These are phyloP conservation scores for Marasmarcha lunaedactyla DNA, from an alignment of 2,888 invertebrate genomes.

Conservation along the genomic window DNA sequence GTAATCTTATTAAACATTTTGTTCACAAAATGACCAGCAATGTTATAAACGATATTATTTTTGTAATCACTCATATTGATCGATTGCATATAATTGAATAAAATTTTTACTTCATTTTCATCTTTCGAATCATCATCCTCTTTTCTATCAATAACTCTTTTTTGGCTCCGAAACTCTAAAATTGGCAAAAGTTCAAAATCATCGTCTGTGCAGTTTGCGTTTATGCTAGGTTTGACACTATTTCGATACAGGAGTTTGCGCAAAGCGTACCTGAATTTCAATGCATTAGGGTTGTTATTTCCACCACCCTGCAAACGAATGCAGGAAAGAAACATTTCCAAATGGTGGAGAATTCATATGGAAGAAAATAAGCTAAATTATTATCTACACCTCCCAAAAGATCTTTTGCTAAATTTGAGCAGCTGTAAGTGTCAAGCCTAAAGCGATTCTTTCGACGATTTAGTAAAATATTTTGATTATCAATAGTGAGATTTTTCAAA, in stretches of 20 bases:
- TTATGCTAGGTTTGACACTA: constrained; percentile 10
- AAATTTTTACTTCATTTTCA: neutral
- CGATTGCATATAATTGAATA: constrained; percentile 1
- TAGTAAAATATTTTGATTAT: neutral
- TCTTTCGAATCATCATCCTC: neutral
- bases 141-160: neutral
- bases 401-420: neutral
- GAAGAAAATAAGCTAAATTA: neutral
- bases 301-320: neutral
- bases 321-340: constrained; percentile 3
- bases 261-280: constrained; percentile 8
- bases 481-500: constrained; percentile 6
- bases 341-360: constrained; percentile 1
- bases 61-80: constrained; percentile 5
- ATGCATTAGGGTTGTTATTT: neutral
- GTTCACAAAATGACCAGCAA: constrained; percentile 8
- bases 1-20: constrained; percentile 9
- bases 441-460: constrained; percentile 3
- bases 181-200: constrained; percentile 9
- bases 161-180: constrained; percentile 9
- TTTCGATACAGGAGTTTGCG: constrained; percentile 12
- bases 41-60: constrained; percentile 4
- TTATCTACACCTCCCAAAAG: neutral
- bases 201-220: constrained; percentile 10
- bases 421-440: neutral